Evolutionary conservation across 2,113 vertebrate species (phyloP).

Genomic region (Ceyx cyanopectus): DNA sequence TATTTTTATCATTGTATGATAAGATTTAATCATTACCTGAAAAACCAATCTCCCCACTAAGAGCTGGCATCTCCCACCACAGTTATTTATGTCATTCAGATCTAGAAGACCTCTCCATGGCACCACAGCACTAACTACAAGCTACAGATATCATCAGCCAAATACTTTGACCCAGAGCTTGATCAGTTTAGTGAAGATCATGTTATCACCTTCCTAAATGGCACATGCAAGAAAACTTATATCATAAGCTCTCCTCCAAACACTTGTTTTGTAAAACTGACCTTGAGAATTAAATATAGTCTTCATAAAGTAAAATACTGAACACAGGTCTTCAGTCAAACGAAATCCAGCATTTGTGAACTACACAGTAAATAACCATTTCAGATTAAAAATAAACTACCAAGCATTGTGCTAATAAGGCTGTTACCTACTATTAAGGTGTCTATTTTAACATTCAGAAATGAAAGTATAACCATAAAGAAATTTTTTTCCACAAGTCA

Average conservation of each 20-base stretch:
- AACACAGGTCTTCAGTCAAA: neutral
- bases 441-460: neutral
- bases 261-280: neutral
- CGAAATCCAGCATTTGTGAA: neutral
- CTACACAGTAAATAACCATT: neutral
- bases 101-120: neutral
- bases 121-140: conserved; percentile 12
- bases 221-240: neutral
- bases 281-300: neutral
- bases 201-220: neutral
- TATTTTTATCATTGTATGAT: neutral
- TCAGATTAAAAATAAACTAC: neutral
- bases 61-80: neutral
- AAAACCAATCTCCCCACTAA: conserved; percentile 1
- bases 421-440: conserved; percentile 31
- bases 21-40: neutral
- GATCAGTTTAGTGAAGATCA: neutral
- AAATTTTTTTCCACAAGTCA: neutral
- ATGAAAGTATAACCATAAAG: conserved; percentile 16
- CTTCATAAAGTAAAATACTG: neutral
- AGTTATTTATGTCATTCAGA: neutral
- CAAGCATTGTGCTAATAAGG: neutral
- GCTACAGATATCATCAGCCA: neutral
- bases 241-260: neutral
- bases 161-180: neutral